These are phyloP conservation scores for Xenus cinereus DNA, from an alignment of 2,113 vertebrate species.

Conservation along the genomic window DNA sequence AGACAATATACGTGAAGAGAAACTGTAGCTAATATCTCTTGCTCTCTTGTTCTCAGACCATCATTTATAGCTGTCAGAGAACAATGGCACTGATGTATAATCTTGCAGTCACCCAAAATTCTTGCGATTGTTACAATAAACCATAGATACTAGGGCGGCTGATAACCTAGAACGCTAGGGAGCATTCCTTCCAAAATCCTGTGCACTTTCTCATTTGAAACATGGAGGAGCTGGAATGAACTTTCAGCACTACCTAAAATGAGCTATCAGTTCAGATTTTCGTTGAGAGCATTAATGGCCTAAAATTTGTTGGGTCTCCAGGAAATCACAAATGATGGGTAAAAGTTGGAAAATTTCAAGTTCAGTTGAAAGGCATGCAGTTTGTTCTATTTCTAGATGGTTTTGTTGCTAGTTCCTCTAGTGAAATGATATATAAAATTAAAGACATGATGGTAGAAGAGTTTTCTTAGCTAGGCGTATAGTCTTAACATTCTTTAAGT, in stretches of 20 bases:
- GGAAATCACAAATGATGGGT: not conserved
- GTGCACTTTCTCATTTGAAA: not conserved
- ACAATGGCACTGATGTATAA: not conserved
- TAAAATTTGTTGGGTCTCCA: not conserved
- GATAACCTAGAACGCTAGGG: not conserved
- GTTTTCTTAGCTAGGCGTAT: not conserved
- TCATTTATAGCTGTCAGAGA: not conserved
- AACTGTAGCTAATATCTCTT: not conserved
- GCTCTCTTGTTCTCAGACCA: not conserved
- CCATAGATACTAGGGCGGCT: not conserved
- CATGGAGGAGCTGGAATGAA: not conserved
- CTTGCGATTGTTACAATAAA: not conserved
- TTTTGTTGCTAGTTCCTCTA: not conserved
- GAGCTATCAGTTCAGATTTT: not conserved
- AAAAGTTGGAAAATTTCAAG: not conserved
- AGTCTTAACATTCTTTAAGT: not conserved
- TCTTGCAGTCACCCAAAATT: not conserved
- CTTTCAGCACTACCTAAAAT: not conserved
- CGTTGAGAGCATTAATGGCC: not conserved
- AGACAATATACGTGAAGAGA: conserved; percentile 13
- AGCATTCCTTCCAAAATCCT: not conserved
- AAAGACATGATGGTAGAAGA: not conserved
- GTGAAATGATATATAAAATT: not conserved
- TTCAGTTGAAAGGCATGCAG: not conserved
- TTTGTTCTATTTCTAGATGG: not conserved